A percentile compares a stretch with the other conserved stretches of the same genome.
These are phyloP conservation scores for Lycocerus yunnanus DNA, from an alignment of 2,888 invertebrate genomes.

Conservation along the genomic window DNA sequence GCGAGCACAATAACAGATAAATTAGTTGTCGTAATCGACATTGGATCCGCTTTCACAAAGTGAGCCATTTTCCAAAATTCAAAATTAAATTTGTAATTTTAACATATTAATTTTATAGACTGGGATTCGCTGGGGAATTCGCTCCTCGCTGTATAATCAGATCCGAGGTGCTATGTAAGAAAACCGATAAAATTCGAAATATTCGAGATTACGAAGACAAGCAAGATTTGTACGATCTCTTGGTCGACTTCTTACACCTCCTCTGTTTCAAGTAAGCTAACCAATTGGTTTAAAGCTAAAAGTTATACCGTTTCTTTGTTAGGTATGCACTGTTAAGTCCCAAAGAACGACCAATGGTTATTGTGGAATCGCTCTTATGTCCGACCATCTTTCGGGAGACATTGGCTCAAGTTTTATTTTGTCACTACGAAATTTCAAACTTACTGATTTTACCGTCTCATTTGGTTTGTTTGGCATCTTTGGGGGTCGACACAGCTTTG, in stretches of 20 bases:
- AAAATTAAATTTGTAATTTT: neutral
- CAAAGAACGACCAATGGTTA: conserved; percentile 88
- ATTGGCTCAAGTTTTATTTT: conserved; percentile 70
- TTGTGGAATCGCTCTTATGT: conserved; percentile 88
- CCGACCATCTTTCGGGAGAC: conserved; percentile 83
- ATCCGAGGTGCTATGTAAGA: conserved; percentile 73
- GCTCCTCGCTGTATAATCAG: conserved; percentile 87
- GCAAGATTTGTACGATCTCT: conserved; percentile 79
- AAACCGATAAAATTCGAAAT: conserved; percentile 63
- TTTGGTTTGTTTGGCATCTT: conserved; percentile 79
- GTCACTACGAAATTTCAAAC: conserved; percentile 81
- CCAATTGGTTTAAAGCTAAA: neutral
- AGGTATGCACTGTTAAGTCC: conserved; percentile 90
- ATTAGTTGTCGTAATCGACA: conserved; percentile 86
- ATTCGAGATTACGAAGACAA: conserved; percentile 68
- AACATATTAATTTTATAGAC: conserved; percentile 63
- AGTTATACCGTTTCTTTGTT: conserved; percentile 37
- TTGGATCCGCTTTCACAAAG: conserved; percentile 93
- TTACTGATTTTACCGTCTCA: conserved; percentile 76
- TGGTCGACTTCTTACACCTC: conserved; percentile 85
- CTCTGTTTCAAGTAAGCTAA: conserved; percentile 80
- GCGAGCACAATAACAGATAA: conserved; percentile 81
- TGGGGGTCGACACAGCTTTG: conserved; percentile 81
- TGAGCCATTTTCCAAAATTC: conserved; percentile 50
- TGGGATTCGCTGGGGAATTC: conserved; percentile 90